Evolutionary conservation across 2,888 invertebrate species (phyloP), one percentile per base, ranked within the genome.

Genomic region (Cerastis leucographa): DNA sequence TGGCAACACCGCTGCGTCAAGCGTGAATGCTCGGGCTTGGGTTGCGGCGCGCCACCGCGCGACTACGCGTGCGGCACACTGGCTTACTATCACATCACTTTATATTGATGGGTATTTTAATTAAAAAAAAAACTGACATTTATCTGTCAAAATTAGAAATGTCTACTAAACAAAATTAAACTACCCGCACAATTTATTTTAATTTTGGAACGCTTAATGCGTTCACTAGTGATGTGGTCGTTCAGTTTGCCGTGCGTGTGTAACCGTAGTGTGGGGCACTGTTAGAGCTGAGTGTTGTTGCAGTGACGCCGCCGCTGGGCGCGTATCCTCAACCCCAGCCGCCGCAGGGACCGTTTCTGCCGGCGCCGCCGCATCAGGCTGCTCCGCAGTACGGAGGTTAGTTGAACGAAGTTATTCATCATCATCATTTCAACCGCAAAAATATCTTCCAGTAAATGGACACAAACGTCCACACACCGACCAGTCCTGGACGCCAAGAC

Each of bases 321-420:
- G 97, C 97, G 79, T 97, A 97, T 92, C 97, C 97, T 73, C 97
- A 97, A 84, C 97, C 97, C 62, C 97, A 97, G 90, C 97, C 97
- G 87, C 97, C 97, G 72, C 97, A 97, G 90, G 97, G 96, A 4
- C 97, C 97, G 17, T 97, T 97, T 95, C 97, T 97, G 85, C 97
- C 97, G 70, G 97, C 97, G 73, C 97, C 97, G 51, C 97, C 97
- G 65, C 97, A 97, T 74, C 97, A 97, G 91, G 97, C 97, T 72
- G 94, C 95, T n/a, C 96, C 95, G 7, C 97, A 97, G 83, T 97
- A 97, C 92, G 96, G 97, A 93, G 96, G 96, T 96, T 87, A 88
- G 83, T 77, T 8, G 42, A n/a, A 0, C 35, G 2, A 40, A 12
- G 7, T 40, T n/a, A 62, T 59, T 59, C 17, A 59, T 25, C 54